phyloP scores from a whole-genome alignment of 1,140 invertebrate species.

The Lanistes nyassanus region DNA sequence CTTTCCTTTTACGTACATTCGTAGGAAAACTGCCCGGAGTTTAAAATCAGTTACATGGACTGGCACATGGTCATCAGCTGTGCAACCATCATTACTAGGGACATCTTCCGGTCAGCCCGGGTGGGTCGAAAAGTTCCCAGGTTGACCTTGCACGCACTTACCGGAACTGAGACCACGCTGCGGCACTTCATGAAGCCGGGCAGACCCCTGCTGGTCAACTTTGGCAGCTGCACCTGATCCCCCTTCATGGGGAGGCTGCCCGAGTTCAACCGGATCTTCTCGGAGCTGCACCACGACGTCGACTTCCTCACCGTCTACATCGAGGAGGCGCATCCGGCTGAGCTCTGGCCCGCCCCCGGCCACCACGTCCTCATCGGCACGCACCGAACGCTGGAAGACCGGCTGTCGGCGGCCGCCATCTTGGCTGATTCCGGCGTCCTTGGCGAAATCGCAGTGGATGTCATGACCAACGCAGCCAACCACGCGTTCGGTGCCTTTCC shows the following conservation, averaged over 20 bases:
- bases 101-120: slow-evolving; percentile 8
- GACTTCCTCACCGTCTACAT: slow-evolving; percentile 54
- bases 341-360: slow-evolving; percentile 35
- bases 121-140: slow-evolving; percentile 27
- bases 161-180: slow-evolving; percentile 29
- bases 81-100: background rate
- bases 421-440: slow-evolving; percentile 17
- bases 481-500: slow-evolving; percentile 29
- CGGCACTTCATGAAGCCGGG: slow-evolving; percentile 38
- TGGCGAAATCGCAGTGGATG: slow-evolving; percentile 32
- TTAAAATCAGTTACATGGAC: background rate
- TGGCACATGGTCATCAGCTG: background rate
- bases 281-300: slow-evolving; percentile 36
- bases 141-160: slow-evolving; percentile 27
- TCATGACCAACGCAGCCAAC: slow-evolving; percentile 34
- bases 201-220: slow-evolving; percentile 51
- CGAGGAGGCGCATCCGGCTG: slow-evolving; percentile 48
- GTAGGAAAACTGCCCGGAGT: background rate
- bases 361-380: slow-evolving; percentile 21
- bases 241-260: slow-evolving; percentile 45
- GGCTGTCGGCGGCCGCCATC: slow-evolving; percentile 32
- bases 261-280: slow-evolving; percentile 35
- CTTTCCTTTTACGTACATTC: background rate
- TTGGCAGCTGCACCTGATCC: slow-evolving; percentile 58
- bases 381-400: slow-evolving; percentile 35